Percentiles rank a stretch among this genome's conserved stretches.
These are phyloP conservation scores for Cephalopachus bancanus DNA, from an alignment of 2,797 vertebrate species.

Conservation along the genomic window DNA sequence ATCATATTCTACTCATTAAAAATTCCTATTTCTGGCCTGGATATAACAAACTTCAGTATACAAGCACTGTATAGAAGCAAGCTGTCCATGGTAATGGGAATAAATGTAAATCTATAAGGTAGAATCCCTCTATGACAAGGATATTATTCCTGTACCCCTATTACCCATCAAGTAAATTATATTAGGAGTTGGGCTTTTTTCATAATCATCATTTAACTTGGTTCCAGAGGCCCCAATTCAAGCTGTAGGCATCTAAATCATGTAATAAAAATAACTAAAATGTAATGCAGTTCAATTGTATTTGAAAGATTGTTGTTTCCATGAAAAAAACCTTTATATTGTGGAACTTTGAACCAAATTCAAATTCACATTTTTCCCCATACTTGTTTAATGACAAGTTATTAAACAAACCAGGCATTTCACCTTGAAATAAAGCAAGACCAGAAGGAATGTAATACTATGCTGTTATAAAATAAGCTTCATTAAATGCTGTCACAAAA, in stretches of 20 bases:
- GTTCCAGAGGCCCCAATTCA: background rate
- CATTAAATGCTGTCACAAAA: slow-evolving; percentile 75
- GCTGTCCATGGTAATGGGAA: background rate
- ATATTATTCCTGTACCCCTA: background rate
- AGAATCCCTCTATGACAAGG: slow-evolving; percentile 18
- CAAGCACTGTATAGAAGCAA: background rate
- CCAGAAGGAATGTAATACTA: slow-evolving; percentile 62
- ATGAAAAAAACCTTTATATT: slow-evolving; percentile 41
- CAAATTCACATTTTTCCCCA: background rate
- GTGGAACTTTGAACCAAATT: background rate
- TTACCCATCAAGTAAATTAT: background rate
- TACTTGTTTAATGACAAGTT: slow-evolving; percentile 47
- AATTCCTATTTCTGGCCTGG: slow-evolving; percentile 17
- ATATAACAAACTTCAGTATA: background rate
- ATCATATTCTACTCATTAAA: slow-evolving; percentile 24
- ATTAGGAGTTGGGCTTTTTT: slow-evolving; percentile 36
- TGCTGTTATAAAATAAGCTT: slow-evolving; percentile 49
- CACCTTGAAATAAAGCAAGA: slow-evolving; percentile 58
- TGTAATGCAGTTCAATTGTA: background rate
- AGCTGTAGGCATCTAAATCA: background rate
- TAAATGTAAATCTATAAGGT: background rate
- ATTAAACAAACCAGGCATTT: slow-evolving; percentile 50
- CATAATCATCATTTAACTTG: slow-evolving; percentile 33
- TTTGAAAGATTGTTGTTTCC: background rate
- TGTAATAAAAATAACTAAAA: slow-evolving; percentile 15